These are phyloP conservation scores for Nomia melanderi DNA, from an alignment of 1,140 invertebrate genomes.

Conservation along the genomic window DNA sequence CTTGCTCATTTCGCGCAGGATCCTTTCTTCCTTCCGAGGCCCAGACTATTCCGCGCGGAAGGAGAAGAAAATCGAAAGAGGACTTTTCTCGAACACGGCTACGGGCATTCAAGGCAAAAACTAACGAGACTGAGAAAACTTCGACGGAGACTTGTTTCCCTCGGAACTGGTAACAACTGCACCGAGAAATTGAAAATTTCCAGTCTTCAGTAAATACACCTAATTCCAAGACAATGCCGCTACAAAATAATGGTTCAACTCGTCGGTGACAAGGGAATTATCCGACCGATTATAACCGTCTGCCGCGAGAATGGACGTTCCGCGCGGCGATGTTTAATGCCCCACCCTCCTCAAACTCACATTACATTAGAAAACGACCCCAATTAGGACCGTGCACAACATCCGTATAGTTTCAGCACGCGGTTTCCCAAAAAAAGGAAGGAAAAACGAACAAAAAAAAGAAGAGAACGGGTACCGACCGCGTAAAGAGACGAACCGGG, in stretches of 20 bases:
- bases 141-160: background rate
- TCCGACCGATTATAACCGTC: no score
- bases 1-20: slow-evolving; percentile 75
- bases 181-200: no score
- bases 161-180: background rate
- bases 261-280: no score
- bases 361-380: background rate
- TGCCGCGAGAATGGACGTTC: no score
- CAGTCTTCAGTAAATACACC: no score
- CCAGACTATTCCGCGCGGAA: slow-evolving; percentile 28
- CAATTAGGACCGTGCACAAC: background rate
- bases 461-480: background rate
- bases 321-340: no score
- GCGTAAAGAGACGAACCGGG: slow-evolving; percentile 2
- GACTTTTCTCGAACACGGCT: slow-evolving; percentile 14
- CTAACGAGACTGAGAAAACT: background rate
- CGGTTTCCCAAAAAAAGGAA: background rate
- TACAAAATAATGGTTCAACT: no score
- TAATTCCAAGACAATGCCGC: no score
- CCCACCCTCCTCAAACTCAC: background rate
- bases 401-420: background rate
- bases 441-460: background rate
- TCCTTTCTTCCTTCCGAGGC: slow-evolving; percentile 63
- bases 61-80: slow-evolving; percentile 33
- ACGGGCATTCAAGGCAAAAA: slow-evolving; percentile 5